Conservation (phyloP, 2,797 vertebrate species). For the Rachycentron canadum region DNA sequence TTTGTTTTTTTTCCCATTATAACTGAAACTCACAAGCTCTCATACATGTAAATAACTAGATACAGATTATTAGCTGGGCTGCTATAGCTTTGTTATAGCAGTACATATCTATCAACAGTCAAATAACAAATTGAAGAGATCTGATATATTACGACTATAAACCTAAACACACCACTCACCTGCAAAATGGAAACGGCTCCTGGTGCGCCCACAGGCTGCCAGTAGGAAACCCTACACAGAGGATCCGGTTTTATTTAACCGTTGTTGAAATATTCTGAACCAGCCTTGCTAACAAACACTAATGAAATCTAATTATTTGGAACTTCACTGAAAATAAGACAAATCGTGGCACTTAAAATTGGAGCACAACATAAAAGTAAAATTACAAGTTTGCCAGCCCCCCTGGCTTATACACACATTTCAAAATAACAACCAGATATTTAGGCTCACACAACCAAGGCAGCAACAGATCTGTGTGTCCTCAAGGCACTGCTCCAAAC, state of each 20-base stretch:
- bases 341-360: constrained; percentile 26
- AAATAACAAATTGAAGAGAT: constrained; percentile 6
- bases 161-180: constrained; percentile 29
- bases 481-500: constrained; percentile 31
- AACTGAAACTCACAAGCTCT: not conserved
- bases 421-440: constrained; percentile 44
- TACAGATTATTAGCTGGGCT: not conserved
- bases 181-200: constrained; percentile 32
- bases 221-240: constrained; percentile 27
- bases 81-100: not conserved
- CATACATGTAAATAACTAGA: not conserved
- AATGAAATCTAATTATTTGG: constrained; percentile 41
- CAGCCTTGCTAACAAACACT: constrained; percentile 27
- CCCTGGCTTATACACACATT: constrained; percentile 23
- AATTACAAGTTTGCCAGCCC: constrained; percentile 25
- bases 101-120: not conserved
- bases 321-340: constrained; percentile 25
- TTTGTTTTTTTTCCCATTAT: not conserved
- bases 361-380: constrained; percentile 24
- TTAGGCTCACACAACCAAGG: constrained; percentile 11
- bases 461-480: constrained; percentile 29
- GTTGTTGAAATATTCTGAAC: constrained; percentile 34
- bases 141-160: constrained; percentile 23
- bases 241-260: constrained; percentile 15
- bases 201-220: constrained; percentile 32